Evolutionary conservation across 2,797 vertebrate species (phyloP).

Genomic region (Pyrocephalus nanus): DNA sequence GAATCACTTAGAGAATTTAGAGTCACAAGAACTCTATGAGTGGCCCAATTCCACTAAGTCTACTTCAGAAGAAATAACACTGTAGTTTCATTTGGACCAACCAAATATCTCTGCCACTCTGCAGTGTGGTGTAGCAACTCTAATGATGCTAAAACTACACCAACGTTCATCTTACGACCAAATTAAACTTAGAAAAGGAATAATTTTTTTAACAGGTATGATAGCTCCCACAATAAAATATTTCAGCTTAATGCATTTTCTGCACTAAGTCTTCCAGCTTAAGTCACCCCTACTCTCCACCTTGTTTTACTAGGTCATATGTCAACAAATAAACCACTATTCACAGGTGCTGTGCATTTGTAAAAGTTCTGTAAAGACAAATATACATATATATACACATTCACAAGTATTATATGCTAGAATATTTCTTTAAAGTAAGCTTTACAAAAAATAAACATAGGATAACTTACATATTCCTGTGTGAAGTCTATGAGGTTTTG

Average conservation of each 20-base stretch:
- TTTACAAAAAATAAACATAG: conserved; percentile 11
- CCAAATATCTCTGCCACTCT: not conserved
- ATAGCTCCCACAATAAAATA: not conserved
- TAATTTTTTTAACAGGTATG: not conserved
- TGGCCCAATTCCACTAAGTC: not conserved
- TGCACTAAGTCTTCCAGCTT: not conserved
- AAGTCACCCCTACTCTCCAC: not conserved
- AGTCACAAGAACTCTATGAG: not conserved
- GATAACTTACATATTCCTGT: conserved; percentile 94
- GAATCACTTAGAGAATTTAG: not conserved
- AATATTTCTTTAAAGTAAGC: not conserved
- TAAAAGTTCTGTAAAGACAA: not conserved
- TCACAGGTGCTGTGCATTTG: not conserved
- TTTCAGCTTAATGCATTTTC: not conserved
- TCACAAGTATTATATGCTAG: not conserved
- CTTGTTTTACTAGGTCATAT: not conserved
- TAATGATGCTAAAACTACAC: not conserved
- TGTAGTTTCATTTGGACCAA: not conserved
- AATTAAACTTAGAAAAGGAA: not conserved
- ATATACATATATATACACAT: not conserved
- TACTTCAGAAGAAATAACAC: not conserved
- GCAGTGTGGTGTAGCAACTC: not conserved
- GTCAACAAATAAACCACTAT: not conserved
- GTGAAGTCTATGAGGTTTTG: conserved; percentile 99
- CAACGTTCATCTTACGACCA: not conserved